phyloP scores from a whole-genome alignment of 2,888 invertebrate genomes.

The Tetheella fluctuosa region DNA sequence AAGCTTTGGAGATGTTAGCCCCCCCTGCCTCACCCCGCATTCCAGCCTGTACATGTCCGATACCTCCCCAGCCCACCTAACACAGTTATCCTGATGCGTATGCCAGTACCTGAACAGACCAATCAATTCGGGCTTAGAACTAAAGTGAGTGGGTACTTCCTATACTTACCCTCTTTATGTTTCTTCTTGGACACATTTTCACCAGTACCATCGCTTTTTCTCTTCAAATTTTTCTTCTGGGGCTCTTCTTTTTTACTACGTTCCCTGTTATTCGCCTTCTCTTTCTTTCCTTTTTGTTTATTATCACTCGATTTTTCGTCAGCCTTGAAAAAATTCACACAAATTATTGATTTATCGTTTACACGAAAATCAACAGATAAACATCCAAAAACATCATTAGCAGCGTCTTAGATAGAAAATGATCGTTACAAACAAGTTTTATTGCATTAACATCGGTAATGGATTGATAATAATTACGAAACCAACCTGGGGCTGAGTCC shows the following conservation, averaged over 20 bases:
- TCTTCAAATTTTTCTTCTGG: slow-evolving; percentile 57
- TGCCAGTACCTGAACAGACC: no score
- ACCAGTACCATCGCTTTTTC: slow-evolving; percentile 61
- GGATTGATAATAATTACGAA: slow-evolving; percentile 44
- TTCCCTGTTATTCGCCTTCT: slow-evolving; percentile 48
- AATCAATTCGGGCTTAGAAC: no score
- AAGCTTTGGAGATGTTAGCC: no score
- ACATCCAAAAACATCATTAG: slow-evolving; percentile 2
- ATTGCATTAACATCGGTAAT: slow-evolving; percentile 11
- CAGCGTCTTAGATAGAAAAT: neutral
- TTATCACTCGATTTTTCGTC: slow-evolving; percentile 45
- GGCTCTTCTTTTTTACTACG: slow-evolving; percentile 54
- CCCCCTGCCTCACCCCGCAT: no score
- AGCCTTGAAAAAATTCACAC: slow-evolving; percentile 53
- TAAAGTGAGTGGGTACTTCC: neutral
- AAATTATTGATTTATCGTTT: slow-evolving; percentile 34
- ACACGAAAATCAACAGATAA: neutral
- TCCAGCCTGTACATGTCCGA: no score
- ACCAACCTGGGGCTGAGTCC: slow-evolving; percentile 76
- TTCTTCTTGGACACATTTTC: slow-evolving; percentile 49
- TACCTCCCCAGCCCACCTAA: no score
- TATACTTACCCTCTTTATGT: slow-evolving; percentile 55
- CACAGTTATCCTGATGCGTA: no score
- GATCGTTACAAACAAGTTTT: slow-evolving; percentile 12
- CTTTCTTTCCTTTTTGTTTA: slow-evolving; percentile 51